Conservation (phyloP, 2,888 invertebrate species). For the Tipula confusa region DNA sequence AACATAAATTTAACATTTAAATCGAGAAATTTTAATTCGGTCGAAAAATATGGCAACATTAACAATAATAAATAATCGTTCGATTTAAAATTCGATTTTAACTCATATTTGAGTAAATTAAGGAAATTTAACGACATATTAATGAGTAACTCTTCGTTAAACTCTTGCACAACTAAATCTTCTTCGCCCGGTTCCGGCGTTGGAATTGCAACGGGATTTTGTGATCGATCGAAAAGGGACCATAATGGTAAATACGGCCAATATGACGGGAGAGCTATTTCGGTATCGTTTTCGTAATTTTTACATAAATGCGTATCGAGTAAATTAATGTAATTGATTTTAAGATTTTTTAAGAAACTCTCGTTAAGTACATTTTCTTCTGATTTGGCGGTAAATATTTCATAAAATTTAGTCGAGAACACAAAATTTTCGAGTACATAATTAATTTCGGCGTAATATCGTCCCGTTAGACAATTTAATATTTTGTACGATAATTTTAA, state of each 20-base stretch:
- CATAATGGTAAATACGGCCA: slow-evolving; percentile 72
- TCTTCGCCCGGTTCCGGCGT: neutral
- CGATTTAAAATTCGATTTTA: slow-evolving; percentile 40
- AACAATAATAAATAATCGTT: slow-evolving; percentile 49
- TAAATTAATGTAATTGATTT: slow-evolving; percentile 7
- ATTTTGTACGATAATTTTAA: slow-evolving; percentile 56
- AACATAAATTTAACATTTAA: slow-evolving; percentile 43
- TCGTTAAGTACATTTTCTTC: slow-evolving; percentile 40
- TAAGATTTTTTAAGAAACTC: slow-evolving; percentile 46
- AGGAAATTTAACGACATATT: slow-evolving; percentile 26
- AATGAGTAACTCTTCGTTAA: neutral
- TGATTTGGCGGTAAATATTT: slow-evolving; percentile 48
- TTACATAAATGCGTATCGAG: neutral
- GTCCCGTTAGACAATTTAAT: slow-evolving; percentile 56
- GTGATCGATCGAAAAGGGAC: neutral
- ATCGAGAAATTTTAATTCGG: slow-evolving; percentile 46
- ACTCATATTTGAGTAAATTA: neutral
- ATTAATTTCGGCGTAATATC: slow-evolving; percentile 57
- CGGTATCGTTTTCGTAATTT: slow-evolving; percentile 44
- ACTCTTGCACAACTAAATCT: neutral
- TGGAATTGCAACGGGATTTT: neutral
- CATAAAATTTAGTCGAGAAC: slow-evolving; percentile 53
- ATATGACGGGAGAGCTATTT: slow-evolving; percentile 65
- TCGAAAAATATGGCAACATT: slow-evolving; percentile 49
- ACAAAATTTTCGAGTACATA: slow-evolving; percentile 58